phyloP scores from a whole-genome alignment of 2,797 vertebrate species.

The Picus viridis region DNA sequence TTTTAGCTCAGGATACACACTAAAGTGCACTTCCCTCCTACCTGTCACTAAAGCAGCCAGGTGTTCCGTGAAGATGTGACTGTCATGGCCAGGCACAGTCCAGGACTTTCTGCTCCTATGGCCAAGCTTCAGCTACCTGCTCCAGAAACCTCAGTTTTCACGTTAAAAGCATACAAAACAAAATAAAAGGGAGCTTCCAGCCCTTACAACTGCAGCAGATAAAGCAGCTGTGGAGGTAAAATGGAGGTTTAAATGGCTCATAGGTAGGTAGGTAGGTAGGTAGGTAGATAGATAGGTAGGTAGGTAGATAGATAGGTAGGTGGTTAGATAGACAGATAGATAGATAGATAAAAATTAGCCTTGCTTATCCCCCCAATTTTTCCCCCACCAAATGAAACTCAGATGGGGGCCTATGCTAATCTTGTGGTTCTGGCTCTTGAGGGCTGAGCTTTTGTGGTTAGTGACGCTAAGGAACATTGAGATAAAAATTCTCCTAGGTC shows the following conservation, averaged over 20 bases:
- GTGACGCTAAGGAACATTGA: neutral
- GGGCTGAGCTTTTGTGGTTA: neutral
- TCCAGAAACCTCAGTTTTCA: slow-evolving; percentile 6
- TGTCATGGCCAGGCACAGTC: neutral
- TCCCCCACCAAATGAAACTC: neutral
- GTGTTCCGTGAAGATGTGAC: neutral
- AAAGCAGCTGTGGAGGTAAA: neutral
- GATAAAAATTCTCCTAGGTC: neutral
- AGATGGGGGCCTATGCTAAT: neutral
- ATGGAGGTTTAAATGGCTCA: neutral
- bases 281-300: too few relatives aligned
- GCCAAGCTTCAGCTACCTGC: neutral
- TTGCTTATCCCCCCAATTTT: neutral
- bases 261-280: too few relatives aligned
- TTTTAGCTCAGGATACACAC: slow-evolving; percentile 20
- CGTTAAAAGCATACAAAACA: neutral
- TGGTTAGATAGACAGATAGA: too few relatives aligned
- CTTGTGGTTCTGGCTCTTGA: neutral
- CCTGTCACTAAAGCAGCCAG: neutral
- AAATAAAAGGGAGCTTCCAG: neutral
- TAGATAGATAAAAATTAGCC: neutral
- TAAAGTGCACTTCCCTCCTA: neutral
- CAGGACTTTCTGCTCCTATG: neutral
- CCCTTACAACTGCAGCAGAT: too few relatives aligned
- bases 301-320: too few relatives aligned